These are phyloP conservation scores for Paratrypauchen microcephalus DNA, from an alignment of 2,797 vertebrate genomes.

Conservation along the genomic window DNA sequence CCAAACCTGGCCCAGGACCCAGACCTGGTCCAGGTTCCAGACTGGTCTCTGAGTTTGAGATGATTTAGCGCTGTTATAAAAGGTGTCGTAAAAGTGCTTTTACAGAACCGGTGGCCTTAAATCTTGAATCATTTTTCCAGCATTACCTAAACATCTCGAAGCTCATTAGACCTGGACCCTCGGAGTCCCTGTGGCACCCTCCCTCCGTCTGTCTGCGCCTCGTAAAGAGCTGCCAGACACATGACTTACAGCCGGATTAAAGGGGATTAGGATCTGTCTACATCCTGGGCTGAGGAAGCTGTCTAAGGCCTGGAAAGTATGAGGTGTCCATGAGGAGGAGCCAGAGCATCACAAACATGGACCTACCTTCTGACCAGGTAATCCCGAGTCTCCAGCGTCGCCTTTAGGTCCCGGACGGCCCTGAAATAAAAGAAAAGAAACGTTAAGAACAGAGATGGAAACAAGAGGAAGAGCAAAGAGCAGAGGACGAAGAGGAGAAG, in stretches of 20 bases:
- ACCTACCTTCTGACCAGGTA: conserved; percentile 91
- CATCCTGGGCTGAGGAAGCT: too few species aligned
- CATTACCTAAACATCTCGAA: too few species aligned
- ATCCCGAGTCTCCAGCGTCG: conserved; percentile 88
- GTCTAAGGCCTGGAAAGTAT: too few species aligned
- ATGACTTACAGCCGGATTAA: too few species aligned
- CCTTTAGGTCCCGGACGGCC: conserved; percentile 94
- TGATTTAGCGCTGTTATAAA: not conserved
- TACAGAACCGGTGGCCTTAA: too few species aligned
- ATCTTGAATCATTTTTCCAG: too few species aligned
- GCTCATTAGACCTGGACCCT: too few species aligned
- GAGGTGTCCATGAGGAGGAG: too few species aligned
- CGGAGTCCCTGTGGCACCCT: too few species aligned
- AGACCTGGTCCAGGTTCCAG: not conserved
- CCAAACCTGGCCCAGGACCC: not conserved
- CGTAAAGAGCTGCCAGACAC: too few species aligned
- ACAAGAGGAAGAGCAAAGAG: not conserved
- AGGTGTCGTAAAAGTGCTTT: too few species aligned
- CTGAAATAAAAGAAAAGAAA: conserved; percentile 58
- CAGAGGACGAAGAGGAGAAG: not conserved
- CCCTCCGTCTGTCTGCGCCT: not conserved
- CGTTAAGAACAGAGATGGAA: not conserved
- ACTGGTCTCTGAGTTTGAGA: not conserved
- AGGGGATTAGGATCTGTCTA: too few species aligned
- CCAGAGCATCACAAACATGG: not conserved